Conservation (phyloP, 1,140 invertebrate species). For the Cydia fagiglandana region DNA sequence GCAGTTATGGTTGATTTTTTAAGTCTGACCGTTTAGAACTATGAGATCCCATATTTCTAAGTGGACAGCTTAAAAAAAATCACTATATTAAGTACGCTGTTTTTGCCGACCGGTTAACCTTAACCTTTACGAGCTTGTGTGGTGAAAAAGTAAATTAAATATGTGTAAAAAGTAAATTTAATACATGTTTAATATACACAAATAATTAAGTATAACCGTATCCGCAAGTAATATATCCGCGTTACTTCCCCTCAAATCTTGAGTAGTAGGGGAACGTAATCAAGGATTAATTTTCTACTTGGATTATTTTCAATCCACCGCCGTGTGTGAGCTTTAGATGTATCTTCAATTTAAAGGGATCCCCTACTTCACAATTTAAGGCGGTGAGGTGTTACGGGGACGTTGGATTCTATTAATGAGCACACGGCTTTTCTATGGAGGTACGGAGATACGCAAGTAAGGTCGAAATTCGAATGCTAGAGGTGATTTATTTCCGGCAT, state of each 20-base stretch:
- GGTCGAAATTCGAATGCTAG: not conserved
- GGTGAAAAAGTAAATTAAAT: no score
- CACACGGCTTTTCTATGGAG: not conserved
- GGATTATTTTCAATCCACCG: constrained; percentile 77
- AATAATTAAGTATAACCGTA: not conserved
- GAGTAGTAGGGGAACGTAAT: constrained; percentile 66
- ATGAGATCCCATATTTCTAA: no score
- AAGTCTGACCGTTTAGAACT: no score
- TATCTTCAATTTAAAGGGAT: constrained; percentile 66
- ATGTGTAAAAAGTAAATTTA: no score
- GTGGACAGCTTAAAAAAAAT: no score
- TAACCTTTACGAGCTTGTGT: no score
- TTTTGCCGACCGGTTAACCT: no score
- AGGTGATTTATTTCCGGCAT: no score
- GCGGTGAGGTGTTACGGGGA: constrained; percentile 26
- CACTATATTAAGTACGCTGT: no score
- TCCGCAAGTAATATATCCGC: constrained; percentile 31
- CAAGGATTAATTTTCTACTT: constrained; percentile 78
- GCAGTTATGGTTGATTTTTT: no score
- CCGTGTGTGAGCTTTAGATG: constrained; percentile 65
- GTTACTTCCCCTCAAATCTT: constrained; percentile 53
- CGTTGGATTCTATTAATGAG: constrained; percentile 21
- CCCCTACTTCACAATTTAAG: constrained; percentile 43
- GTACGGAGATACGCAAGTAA: constrained; percentile 36
- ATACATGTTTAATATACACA: not conserved